A percentile compares a stretch with the other conserved stretches of the same genome.
Conservation (phyloP, 2,113 vertebrate genomes). For the Fulmarus glacialis region DNA sequence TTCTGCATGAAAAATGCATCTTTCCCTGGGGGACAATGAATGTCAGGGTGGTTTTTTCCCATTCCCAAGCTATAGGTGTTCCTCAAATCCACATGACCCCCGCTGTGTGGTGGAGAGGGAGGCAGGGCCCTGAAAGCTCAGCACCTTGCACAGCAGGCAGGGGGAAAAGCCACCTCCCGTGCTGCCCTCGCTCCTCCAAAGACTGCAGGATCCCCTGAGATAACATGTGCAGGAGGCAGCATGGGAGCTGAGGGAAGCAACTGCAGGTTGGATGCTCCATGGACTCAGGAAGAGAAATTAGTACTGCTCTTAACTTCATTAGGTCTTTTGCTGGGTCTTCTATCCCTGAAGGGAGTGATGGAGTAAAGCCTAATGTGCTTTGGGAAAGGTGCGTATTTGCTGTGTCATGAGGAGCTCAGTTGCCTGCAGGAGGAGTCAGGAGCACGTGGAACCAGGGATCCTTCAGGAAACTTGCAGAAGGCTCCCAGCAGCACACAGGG, state of each 20-base stretch:
- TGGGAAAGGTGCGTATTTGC: neutral
- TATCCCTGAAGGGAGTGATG: neutral
- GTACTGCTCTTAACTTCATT: neutral
- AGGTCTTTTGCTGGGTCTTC: neutral
- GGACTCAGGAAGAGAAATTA: neutral
- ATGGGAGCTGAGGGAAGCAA: neutral
- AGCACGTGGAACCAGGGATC: neutral
- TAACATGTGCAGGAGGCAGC: neutral
- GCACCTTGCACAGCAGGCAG: neutral
- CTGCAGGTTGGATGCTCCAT: neutral
- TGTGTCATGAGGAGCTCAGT: neutral
- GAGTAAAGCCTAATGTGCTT: neutral
- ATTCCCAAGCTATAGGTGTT: neutral
- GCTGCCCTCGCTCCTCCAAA: neutral
- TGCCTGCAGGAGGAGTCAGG: slow-evolving; percentile 32
- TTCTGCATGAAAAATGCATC: neutral
- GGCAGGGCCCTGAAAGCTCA: neutral
- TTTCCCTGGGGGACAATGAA: neutral
- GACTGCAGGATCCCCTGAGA: neutral
- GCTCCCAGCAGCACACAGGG: neutral
- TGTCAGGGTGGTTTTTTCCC: neutral
- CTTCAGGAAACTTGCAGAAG: neutral
- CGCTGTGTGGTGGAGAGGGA: neutral
- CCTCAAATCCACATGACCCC: neutral
- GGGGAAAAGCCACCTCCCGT: neutral